Conservation (phyloP, 2,113 vertebrate species). For the Cacatua alba region DNA sequence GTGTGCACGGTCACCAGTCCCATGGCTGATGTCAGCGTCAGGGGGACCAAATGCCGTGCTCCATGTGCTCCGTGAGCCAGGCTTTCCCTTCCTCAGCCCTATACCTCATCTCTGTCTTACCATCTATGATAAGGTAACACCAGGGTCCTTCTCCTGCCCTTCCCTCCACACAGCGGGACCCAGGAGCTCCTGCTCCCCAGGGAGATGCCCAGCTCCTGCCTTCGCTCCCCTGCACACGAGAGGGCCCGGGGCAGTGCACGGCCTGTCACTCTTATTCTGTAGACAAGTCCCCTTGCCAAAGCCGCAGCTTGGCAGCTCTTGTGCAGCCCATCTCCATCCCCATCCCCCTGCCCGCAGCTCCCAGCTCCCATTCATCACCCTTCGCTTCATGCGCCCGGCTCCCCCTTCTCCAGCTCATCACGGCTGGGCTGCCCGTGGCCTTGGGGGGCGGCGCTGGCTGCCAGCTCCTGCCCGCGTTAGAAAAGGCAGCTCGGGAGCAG, state of each 20-base stretch:
- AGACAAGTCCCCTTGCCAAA: not conserved
- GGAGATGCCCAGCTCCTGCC: not conserved
- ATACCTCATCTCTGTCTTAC: not conserved
- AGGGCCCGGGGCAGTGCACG: not conserved
- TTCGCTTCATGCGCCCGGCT: not conserved
- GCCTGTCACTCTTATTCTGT: not conserved
- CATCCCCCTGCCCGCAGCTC: not conserved
- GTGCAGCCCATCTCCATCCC: not conserved
- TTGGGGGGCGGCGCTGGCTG: not conserved
- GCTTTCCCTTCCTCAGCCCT: not conserved
- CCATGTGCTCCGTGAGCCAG: rapidly evolving
- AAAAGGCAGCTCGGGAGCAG: not conserved
- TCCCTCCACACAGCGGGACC: rapidly evolving
- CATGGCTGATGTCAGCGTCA: rapidly evolving
- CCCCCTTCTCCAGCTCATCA: not conserved
- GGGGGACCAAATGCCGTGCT: rapidly evolving
- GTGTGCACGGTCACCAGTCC: rapidly evolving
- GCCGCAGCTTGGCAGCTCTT: not conserved
- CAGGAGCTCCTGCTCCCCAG: not conserved
- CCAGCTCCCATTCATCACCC: not conserved
- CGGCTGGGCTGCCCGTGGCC: not conserved
- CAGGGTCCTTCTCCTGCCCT: not conserved
- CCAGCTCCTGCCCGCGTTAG: not conserved
- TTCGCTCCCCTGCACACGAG: not conserved
- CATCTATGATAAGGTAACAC: not conserved